Evolutionary conservation across 2,888 invertebrate species (phyloP), one percentile per base, ranked within the genome.

Genomic region (Torymus aiolomorphi): DNA sequence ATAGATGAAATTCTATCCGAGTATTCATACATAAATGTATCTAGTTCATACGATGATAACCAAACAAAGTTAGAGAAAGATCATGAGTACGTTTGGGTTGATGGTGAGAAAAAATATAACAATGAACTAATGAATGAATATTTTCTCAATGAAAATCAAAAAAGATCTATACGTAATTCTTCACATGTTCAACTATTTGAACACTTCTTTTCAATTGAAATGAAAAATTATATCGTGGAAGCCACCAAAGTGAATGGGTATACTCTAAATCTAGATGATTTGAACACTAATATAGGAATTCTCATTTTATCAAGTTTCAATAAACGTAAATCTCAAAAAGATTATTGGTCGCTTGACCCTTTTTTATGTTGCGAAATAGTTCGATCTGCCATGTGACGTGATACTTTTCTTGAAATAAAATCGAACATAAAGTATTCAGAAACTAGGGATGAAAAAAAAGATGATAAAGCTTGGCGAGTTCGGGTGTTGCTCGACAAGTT

Each of bases 381-480:
- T 69, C 57, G 59, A n/a, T 80, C 77, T 13, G 80, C 70, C 31
- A 82, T 82, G 80, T 42, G 57, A n/a, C 72, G 78, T 24, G 20
- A 71, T 31, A 69, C 59, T 10, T 83, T 83, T 82, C 56, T 75
- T 72, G 12, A 20, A 20, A 80, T 80, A 20, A 82, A 83, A 62
- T 76, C 76, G 14, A 80, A 75, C 65, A 13, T 80, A 14, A n/a
- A n/a, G n/a, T n/a, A n/a, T n/a, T n/a, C n/a, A n/a, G n/a, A n/a
- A n/a, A n/a, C n/a, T n/a, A n/a, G n/a, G n/a, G n/a, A n/a, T n/a
- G n/a, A n/a, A n/a, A n/a, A n/a, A n/a, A n/a, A n/a, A n/a, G n/a
- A n/a, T 97, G 95, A 83, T 42, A 86, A 84, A 76, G 71, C 20
- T 18, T 70, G 18, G 61, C 61, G 18, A 61, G 20, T 18, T 24